These are phyloP conservation scores for Hofmannophila pseudospretella DNA, from an alignment of 2,888 invertebrate species.

Conservation along the genomic window DNA sequence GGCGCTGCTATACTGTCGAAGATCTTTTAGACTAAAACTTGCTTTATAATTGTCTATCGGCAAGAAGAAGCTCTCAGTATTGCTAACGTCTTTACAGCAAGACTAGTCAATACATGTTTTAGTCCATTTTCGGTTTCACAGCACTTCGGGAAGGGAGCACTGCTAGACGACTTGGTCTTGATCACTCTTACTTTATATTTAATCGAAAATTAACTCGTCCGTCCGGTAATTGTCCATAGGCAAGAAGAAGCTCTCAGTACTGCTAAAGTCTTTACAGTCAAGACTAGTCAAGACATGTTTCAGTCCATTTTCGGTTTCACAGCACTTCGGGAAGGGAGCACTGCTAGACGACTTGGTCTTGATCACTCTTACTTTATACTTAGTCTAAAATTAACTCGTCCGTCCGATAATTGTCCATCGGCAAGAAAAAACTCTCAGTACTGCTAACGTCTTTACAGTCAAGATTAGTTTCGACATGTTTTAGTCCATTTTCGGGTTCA, in stretches of 20 bases:
- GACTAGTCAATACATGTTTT: conserved; percentile 30
- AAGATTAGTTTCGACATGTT: conserved; percentile 32
- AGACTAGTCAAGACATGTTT: conserved; percentile 33
- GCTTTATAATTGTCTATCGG: too few species aligned
- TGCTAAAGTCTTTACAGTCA: conserved; percentile 42
- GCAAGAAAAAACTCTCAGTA: conserved; percentile 54
- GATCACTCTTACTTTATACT: too few species aligned
- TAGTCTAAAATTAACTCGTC: too few species aligned
- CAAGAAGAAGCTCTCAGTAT: conserved; percentile 55
- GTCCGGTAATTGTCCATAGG: too few species aligned
- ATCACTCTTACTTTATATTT: too few species aligned
- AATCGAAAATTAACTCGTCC: too few species aligned
- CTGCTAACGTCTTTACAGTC: conserved; percentile 44
- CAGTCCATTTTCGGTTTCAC: conserved; percentile 51
- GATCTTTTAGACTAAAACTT: too few species aligned
- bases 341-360: too few species aligned
- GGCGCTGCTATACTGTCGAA: too few species aligned
- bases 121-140: conserved; percentile 55
- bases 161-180: too few species aligned
- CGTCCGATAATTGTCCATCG: conserved; percentile 8
- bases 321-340: conserved; percentile 64
- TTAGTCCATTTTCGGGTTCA: conserved; percentile 49
- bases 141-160: conserved; percentile 62
- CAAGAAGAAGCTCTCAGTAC: conserved; percentile 55
- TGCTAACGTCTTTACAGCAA: conserved; percentile 43